Base-by-base conservation (phyloP, 2,888 invertebrate species). In the Cristatella mucedo region DNA sequence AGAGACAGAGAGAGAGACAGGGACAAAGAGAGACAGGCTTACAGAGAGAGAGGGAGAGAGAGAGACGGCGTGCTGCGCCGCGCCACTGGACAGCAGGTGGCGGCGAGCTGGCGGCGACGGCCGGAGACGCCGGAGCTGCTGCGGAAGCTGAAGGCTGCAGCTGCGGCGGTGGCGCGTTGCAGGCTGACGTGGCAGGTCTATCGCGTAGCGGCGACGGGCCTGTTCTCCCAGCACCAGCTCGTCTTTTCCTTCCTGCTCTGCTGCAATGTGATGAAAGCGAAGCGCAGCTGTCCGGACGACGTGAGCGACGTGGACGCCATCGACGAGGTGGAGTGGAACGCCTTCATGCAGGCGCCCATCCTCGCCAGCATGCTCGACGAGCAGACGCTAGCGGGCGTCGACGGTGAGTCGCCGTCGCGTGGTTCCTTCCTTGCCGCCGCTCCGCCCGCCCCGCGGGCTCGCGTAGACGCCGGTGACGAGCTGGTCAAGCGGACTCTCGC, bases 201-300 rank as follows among this genome's bases (percentile, higher is more conserved):
- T 45, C 51, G 57, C 26, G 54, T 62, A 7, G 63, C 62, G 18
- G 60, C 61, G 2, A 56, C 60, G 21, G 61, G 57, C 0, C 47
- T 65, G 40, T 65, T 65, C 47, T 54, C 59, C 29, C 52, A 53
- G 38, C 63, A 65, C 43, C 62, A 64, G 52, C 51, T 64, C 21
- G 59, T 56, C 22, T 65, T 64, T 49, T 58, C 63, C 31, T 63
- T 62, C 47, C 51, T 63, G 49, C 39, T 65, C 40, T 56, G 57
- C 21, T 54, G 55, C 11, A 56, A 55, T 45, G 59, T 65, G 16
- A 56, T 63, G 59, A 46, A 55, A 21, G 50, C 57, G 24, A 54
- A 54, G 32, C 41, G 41, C 15, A 43, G 26, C 22, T 52, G 22
- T n/a, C 36, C 36, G 5, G 36, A 36, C 24, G 19, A n/a, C 4